phyloP scores from a whole-genome alignment of 2,888 invertebrate genomes.

The Dolomedes plantarius region DNA sequence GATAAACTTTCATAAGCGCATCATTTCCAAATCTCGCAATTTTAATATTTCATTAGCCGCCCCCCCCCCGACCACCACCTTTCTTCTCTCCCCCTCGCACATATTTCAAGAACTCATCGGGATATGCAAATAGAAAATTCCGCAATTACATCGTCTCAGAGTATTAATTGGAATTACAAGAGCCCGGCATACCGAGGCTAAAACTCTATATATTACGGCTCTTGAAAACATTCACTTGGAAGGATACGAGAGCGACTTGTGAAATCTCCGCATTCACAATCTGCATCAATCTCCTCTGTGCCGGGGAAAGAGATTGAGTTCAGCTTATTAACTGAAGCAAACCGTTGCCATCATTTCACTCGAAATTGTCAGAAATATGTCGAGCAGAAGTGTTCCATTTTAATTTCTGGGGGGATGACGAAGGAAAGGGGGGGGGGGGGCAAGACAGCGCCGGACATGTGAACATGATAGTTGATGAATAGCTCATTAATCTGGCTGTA shows the following conservation, averaged over 20 bases:
- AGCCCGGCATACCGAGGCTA: not conserved
- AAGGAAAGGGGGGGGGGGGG: too few relatives aligned
- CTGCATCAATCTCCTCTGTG: not conserved
- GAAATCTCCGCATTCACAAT: not conserved
- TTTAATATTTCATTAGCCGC: not conserved
- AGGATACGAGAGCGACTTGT: slow-evolving; percentile 19
- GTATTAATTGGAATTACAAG: slow-evolving; percentile 11
- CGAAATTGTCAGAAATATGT: not conserved
- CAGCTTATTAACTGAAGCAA: not conserved
- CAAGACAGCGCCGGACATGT: not conserved
- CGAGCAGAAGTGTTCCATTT: not conserved
- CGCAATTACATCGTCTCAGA: slow-evolving; percentile 25
- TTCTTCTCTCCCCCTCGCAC: not conserved
- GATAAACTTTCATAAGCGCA: not conserved
- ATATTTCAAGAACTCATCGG: slow-evolving; percentile 21
- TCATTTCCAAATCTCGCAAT: not conserved
- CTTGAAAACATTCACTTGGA: slow-evolving; percentile 46
- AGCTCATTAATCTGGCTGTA: not conserved
- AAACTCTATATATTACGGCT: not conserved
- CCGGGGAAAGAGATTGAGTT: not conserved
- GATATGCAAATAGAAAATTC: slow-evolving; percentile 57
- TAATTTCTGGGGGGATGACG: not conserved
- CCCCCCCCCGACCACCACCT: not conserved
- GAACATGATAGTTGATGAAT: not conserved
- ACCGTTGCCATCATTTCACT: not conserved